These are phyloP conservation scores for Ochropleura plecta DNA, from an alignment of 2,888 invertebrate species.

Conservation along the genomic window DNA sequence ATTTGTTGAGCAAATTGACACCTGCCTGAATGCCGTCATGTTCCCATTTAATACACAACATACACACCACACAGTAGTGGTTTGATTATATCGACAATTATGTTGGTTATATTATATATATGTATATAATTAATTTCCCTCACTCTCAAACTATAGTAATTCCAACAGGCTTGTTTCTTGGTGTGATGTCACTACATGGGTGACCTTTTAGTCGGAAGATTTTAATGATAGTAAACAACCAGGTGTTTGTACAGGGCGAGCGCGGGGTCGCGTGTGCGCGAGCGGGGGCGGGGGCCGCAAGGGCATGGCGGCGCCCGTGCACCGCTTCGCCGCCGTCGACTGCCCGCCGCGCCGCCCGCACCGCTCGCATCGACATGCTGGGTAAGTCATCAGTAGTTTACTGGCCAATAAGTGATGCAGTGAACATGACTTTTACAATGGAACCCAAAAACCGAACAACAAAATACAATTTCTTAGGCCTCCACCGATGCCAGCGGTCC, in stretches of 20 bases:
- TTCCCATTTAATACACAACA: not conserved
- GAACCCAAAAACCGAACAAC: conserved; percentile 6
- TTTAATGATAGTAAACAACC: conserved; percentile 11
- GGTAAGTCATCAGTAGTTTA: conserved; percentile 63
- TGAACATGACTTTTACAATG: not conserved
- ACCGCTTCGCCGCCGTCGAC: conserved; percentile 92
- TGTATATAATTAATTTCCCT: not conserved
- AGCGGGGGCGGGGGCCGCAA: conserved; percentile 85
- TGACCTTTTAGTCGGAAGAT: not conserved
- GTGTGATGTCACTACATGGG: not conserved
- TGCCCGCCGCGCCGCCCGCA: conserved; percentile 89
- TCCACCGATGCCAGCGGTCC: conserved; percentile 80
- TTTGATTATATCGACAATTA: not conserved
- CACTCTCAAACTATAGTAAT: not conserved
- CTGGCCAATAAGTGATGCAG: no score
- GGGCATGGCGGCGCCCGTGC: conserved; percentile 93
- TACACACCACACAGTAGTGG: not conserved
- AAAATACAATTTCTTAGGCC: conserved; percentile 67
- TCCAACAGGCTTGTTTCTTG: conserved; percentile 1
- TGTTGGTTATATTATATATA: no score
- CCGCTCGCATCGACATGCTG: conserved; percentile 77
- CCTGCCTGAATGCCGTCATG: not conserved
- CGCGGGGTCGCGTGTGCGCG: conserved; percentile 82
- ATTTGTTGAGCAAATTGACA: no score
- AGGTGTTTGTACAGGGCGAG: conserved; percentile 62